Evolutionary conservation across 1,140 invertebrate species (phyloP).

Genomic region (Drosophila hydei): DNA sequence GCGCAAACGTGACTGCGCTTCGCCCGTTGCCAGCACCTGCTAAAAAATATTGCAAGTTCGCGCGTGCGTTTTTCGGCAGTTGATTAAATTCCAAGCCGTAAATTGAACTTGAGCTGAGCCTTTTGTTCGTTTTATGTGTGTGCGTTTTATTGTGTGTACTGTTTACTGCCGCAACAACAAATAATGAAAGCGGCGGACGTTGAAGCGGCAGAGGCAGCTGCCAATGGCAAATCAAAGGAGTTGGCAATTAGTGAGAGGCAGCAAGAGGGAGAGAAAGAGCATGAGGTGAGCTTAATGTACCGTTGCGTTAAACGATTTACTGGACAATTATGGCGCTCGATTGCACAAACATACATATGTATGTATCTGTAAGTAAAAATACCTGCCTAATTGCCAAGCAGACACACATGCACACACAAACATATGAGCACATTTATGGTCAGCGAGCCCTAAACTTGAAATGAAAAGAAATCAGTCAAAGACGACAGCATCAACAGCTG

Average conservation of each 20-base stretch:
- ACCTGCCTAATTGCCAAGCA: constrained; percentile 2
- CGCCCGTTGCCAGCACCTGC: not conserved
- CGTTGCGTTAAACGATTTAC: constrained; percentile 28
- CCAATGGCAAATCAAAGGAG: constrained; percentile 18
- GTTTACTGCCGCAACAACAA: constrained; percentile 13
- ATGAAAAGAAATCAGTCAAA: constrained; percentile 38
- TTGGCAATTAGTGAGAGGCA: constrained; percentile 2
- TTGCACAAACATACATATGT: not conserved
- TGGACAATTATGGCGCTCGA: constrained; percentile 6
- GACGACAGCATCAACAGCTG: constrained; percentile 20
- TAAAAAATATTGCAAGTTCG: constrained; percentile 39
- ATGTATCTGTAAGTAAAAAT: not conserved
- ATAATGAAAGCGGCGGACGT: constrained; percentile 9
- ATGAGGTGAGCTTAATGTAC: constrained; percentile 38
- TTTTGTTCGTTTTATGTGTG: constrained; percentile 11
- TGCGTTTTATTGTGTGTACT: not conserved
- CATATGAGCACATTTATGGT: constrained; percentile 5
- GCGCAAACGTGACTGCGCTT: constrained; percentile 47
- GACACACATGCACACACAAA: not conserved
- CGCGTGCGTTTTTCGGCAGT: constrained; percentile 50
- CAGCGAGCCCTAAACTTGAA: constrained; percentile 33
- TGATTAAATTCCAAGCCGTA: constrained; percentile 42
- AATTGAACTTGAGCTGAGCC: constrained; percentile 22
- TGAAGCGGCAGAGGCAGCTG: not conserved
- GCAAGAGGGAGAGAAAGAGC: not conserved